Percentiles rank a stretch among this genome's conserved stretches.
These are phyloP conservation scores for Genyomyrus donnyi DNA, from an alignment of 2,113 vertebrate species.

Conservation along the genomic window DNA sequence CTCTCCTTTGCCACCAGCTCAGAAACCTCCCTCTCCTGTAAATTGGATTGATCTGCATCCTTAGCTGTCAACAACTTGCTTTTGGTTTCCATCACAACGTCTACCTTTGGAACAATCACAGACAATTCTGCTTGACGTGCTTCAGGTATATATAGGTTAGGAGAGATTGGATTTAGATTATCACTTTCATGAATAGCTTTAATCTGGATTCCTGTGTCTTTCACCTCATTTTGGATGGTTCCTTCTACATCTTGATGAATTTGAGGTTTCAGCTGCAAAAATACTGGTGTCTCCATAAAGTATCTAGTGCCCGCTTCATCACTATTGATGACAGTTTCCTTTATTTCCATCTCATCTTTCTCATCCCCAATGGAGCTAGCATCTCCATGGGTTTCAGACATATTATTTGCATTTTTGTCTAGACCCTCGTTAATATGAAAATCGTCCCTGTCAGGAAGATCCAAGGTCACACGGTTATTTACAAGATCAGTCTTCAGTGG, in stretches of 20 bases:
- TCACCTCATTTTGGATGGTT: constrained; percentile 33
- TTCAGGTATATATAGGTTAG: constrained; percentile 21
- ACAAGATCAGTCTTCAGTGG: constrained; percentile 18
- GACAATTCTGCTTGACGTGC: constrained; percentile 31
- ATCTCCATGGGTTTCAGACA: neutral
- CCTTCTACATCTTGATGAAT: constrained; percentile 22
- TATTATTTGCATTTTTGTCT: neutral
- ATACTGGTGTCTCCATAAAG: constrained; percentile 20
- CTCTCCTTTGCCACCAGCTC: constrained; percentile 21
- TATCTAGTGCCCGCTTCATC: constrained; percentile 26
- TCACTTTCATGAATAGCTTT: neutral
- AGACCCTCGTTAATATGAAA: neutral
- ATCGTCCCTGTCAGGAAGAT: constrained; percentile 18
- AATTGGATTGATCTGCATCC: constrained; percentile 29
- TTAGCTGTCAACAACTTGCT: constrained; percentile 32
- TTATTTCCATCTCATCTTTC: constrained; percentile 17
- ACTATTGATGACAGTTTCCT: constrained; percentile 8
- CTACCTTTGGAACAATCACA: constrained; percentile 38
- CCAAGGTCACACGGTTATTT: neutral
- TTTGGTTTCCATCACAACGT: constrained; percentile 48
- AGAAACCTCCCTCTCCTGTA: constrained; percentile 31
- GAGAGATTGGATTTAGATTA: neutral
- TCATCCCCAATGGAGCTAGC: neutral
- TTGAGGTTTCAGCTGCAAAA: constrained; percentile 27
- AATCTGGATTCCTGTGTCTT: neutral